A percentile compares a stretch with the other conserved stretches of the same genome.
Evolutionary conservation across 2,113 vertebrate species (phyloP).

Genomic region (Myrmecobius fasciatus): DNA sequence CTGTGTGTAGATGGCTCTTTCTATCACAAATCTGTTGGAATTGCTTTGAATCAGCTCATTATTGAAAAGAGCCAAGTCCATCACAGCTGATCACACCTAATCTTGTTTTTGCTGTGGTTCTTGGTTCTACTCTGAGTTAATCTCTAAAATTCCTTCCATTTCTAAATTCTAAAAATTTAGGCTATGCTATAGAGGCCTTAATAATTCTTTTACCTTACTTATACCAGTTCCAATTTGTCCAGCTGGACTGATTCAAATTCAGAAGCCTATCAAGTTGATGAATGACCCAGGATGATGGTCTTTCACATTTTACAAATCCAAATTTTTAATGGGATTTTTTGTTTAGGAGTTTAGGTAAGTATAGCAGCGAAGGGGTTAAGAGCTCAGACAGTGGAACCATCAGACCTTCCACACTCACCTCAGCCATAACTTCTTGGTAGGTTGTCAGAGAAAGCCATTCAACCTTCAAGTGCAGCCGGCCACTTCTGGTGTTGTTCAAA

Average conservation of each 20-base stretch:
- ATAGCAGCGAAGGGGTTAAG: neutral
- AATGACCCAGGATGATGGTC: neutral
- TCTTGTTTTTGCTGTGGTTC: too few relatives aligned
- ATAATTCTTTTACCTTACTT: neutral
- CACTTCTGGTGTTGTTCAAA: constrained; percentile 85
- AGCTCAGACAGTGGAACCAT: neutral
- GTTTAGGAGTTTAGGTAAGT: neutral
- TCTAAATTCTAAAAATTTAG: neutral
- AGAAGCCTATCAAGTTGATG: neutral
- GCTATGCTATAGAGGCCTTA: neutral
- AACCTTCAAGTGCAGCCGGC: constrained; percentile 91
- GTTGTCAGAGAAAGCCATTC: constrained; percentile 92
- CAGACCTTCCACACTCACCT: constrained; percentile 77
- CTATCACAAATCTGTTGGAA: too few relatives aligned
- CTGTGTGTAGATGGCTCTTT: too few relatives aligned
- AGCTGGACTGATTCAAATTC: neutral
- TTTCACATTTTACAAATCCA: neutral
- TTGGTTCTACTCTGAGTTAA: neutral
- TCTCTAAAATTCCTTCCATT: neutral
- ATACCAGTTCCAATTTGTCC: neutral
- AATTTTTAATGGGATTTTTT: neutral
- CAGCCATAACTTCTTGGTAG: constrained; percentile 79
- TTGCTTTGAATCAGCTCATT: too few relatives aligned
- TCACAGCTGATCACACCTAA: too few relatives aligned
- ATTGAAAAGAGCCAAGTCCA: too few relatives aligned